Base-by-base conservation (phyloP, 92 coral and sea anemone species). In the Epizoanthus stellaris region DNA sequence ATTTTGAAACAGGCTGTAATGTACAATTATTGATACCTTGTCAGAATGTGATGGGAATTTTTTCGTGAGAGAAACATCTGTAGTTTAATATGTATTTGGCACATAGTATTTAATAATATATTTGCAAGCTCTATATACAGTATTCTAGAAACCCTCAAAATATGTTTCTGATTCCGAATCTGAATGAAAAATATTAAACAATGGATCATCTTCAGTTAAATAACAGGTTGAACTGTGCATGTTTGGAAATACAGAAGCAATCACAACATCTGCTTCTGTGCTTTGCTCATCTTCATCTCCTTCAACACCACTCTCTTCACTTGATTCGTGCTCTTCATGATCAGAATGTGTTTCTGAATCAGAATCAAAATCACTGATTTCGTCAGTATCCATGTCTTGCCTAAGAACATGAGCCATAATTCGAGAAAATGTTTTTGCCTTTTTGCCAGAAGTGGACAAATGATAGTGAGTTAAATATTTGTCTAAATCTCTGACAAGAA, bases 361-460 rank as follows among this genome's bases (percentile, higher is more conserved):
- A 17, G 15, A 71, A 53, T 71, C 54, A 1, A 53, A 71, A 71
- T 71, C 54, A 39, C 77, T 71, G 77, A 19, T 71, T 71, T 71
- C 77, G 4, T 53, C 64, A 58, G 82, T 53, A 77, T 77, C 70
- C 82, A 77, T 77, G 82, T 58, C 82, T 58, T 77, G 82, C 64
- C 82, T 77, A 77, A 77, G 82, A 77, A 58, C 82, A 30, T 53
- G 82, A 77, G 68, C 68, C 71, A 77, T 67, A 77, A 77, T 77
- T 23, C 40, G 17, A 57, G 70, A 77, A 58, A n/a, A 65, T 15
- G 2, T 80, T 49, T 64, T 74, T 80, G 85, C 82, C 70, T 77
- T 77, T 77, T 80, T 80, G 54, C 75, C 85, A 34, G 85, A 63
- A 77, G 82, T 80, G 85, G 85, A 80, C 56, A 80, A 80, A 34